A percentile compares a stretch with the other conserved stretches of the same genome.
Conservation (phyloP, 2,113 vertebrate species). For the Alouatta palliata region DNA sequence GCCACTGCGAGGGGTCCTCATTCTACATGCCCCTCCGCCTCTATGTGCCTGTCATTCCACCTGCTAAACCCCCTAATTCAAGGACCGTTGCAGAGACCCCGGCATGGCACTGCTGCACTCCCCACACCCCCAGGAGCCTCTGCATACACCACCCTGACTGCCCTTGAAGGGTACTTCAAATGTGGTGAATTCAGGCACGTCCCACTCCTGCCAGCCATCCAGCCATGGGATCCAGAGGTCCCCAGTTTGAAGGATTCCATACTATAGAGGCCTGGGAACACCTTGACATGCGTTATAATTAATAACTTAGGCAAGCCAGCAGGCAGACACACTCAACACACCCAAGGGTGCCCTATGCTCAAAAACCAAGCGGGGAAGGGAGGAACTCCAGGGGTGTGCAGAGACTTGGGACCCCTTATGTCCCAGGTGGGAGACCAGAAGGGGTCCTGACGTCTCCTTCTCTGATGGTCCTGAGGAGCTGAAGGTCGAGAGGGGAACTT, state of each 20-base stretch:
- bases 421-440: not conserved
- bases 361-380: not conserved
- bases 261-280: slow-evolving; percentile 53
- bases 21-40: not conserved
- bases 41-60: not conserved
- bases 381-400: accelerated
- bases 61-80: not conserved
- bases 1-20: not conserved
- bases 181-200: not conserved
- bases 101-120: not conserved
- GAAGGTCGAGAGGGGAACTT: not conserved
- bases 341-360: not conserved
- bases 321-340: not conserved
- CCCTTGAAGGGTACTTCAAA: not conserved
- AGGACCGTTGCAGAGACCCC: not conserved
- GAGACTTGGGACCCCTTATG: not conserved
- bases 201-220: not conserved
- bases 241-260: slow-evolving; percentile 55
- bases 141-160: not conserved
- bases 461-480: not conserved
- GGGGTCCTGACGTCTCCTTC: not conserved
- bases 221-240: not conserved
- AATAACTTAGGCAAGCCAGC: slow-evolving; percentile 43
- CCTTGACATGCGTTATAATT: not conserved
- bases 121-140: too few relatives aligned